Evolutionary conservation across 2,888 invertebrate species (phyloP).

Genomic region (Sussaba pulchella): DNA sequence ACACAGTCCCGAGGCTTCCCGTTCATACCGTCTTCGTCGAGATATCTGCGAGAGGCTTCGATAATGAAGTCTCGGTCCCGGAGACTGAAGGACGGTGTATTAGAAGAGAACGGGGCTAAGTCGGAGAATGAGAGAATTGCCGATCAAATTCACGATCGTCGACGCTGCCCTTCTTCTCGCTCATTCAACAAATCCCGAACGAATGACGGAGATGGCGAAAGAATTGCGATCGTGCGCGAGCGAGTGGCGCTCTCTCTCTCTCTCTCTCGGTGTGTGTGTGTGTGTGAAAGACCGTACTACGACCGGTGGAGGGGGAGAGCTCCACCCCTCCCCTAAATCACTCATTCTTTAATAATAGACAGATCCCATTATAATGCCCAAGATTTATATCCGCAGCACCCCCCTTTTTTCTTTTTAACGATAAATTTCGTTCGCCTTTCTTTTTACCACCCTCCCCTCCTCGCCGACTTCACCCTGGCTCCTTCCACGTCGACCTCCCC

Average conservation of each 20-base stretch:
- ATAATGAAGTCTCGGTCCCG: conserved; percentile 67
- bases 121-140: conserved; percentile 71
- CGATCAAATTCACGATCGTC: conserved; percentile 82
- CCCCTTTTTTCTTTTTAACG: conserved; percentile 84
- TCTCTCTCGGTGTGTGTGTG: background rate
- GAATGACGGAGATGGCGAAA: conserved; percentile 41
- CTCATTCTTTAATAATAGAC: conserved; percentile 85
- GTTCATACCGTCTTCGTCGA: conserved; percentile 14
- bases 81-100: conserved; percentile 45
- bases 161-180: conserved; percentile 67
- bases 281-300: conserved; percentile 64
- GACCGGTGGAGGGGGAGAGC: conserved; percentile 70
- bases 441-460: conserved; percentile 53
- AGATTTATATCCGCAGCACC: conserved; percentile 83
- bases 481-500: conserved; percentile 24
- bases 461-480: no score
- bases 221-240: conserved; percentile 30
- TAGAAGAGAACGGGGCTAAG: conserved; percentile 34
- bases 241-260: conserved; percentile 21
- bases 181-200: conserved; percentile 75
- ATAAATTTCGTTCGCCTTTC: conserved; percentile 82
- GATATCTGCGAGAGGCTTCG: conserved; percentile 50
- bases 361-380: conserved; percentile 84
- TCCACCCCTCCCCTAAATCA: conserved; percentile 84
- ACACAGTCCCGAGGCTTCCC: background rate